These are phyloP conservation scores for Pseudoips prasinana DNA, from an alignment of 2,888 invertebrate genomes.

Conservation along the genomic window DNA sequence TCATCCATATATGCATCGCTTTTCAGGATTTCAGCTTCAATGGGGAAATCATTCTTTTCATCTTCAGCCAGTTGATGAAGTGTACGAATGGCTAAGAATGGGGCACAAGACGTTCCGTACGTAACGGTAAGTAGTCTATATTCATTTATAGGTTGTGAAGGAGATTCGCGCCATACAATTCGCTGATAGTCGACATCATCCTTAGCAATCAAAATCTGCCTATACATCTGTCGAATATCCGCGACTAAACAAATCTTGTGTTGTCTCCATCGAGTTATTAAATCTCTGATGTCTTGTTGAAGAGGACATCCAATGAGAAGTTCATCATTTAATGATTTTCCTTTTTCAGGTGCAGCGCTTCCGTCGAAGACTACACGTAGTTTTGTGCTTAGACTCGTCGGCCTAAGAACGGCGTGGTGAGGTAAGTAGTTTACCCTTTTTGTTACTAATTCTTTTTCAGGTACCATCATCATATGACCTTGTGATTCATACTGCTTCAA, in stretches of 20 bases:
- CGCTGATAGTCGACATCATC: neutral
- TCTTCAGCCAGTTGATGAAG: slow-evolving; percentile 3
- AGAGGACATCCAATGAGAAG: neutral
- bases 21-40: neutral
- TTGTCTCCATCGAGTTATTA: neutral
- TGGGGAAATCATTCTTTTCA: neutral
- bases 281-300: neutral
- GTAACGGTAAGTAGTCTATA: slow-evolving; percentile 1
- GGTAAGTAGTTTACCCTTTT: neutral
- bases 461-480: slow-evolving; percentile 21
- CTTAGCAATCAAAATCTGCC: neutral
- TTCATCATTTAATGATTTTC: neutral
- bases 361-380: slow-evolving; percentile 1
- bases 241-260: neutral
- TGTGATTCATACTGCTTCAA: slow-evolving; percentile 17
- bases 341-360: neutral
- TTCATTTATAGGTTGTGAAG: neutral
- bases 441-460: slow-evolving; percentile 15
- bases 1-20: slow-evolving; percentile 1
- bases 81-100: slow-evolving; percentile 2
- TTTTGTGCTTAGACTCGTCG: too few relatives aligned
- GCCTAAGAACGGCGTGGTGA: neutral
- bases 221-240: neutral
- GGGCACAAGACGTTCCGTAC: neutral
- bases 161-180: slow-evolving; percentile 1